Conservation (phyloP, 2,888 invertebrate genomes). For the Mythimna albipuncta region DNA sequence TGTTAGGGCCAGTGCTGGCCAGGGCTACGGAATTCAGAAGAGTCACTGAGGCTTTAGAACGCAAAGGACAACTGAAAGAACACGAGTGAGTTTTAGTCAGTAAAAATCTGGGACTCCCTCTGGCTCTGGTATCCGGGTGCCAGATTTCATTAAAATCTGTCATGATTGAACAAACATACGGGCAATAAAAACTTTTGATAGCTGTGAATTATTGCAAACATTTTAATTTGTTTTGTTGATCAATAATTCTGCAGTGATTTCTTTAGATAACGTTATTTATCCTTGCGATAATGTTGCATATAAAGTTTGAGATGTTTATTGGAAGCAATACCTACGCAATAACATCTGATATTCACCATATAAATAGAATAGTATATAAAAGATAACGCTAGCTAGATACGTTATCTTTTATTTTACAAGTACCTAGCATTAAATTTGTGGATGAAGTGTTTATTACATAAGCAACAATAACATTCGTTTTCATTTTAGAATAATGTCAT, state of each 20-base stretch:
- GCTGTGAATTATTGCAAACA: not conserved
- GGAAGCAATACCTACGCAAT: constrained; percentile 13
- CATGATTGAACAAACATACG: too few species aligned
- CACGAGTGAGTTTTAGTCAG: too few species aligned
- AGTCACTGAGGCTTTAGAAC: too few species aligned
- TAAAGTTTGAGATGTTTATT: constrained; percentile 17
- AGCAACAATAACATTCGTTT: constrained; percentile 11
- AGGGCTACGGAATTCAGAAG: too few species aligned
- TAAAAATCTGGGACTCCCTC: too few species aligned
- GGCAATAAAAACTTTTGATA: too few species aligned
- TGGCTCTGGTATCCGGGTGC: too few species aligned
- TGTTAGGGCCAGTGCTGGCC: too few species aligned
- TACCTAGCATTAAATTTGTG: not conserved
- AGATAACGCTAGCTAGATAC: too few species aligned
- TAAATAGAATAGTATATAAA: too few species aligned
- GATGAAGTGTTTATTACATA: not conserved
- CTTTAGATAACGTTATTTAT: constrained; percentile 35
- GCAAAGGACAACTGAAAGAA: too few species aligned
- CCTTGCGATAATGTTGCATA: constrained; percentile 25
- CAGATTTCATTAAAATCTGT: not conserved
- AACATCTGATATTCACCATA: not conserved
- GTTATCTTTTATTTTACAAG: constrained; percentile 26
- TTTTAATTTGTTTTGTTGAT: constrained; percentile 16
- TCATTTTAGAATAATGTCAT: constrained; percentile 6
- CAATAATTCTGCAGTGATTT: constrained; percentile 25